Conservation (phyloP, 2,888 invertebrate species). For the Andrena hattorfiana region DNA sequence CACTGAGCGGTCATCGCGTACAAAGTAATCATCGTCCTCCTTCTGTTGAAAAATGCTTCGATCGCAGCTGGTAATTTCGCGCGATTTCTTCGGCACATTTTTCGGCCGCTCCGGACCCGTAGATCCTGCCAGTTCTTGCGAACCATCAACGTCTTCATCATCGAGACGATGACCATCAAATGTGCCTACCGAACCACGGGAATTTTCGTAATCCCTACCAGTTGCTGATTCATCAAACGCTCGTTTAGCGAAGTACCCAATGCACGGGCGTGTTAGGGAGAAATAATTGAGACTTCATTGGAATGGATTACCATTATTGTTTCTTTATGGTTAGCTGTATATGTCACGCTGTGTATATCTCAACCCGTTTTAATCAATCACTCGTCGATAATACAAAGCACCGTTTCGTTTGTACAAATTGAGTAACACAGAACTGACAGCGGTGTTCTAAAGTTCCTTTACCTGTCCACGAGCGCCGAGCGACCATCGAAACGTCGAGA, state of each 20-base stretch:
- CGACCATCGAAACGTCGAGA: neutral
- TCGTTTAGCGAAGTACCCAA: neutral
- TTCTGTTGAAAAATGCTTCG: constrained; percentile 42
- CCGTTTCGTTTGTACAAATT: too few species aligned
- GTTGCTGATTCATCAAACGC: neutral
- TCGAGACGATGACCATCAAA: neutral
- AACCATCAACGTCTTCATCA: constrained; percentile 24
- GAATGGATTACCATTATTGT: neutral
- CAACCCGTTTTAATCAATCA: too few species aligned
- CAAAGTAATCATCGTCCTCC: constrained; percentile 52
- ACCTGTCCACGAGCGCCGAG: neutral
- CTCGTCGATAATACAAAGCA: too few species aligned
- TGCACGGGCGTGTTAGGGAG: neutral
- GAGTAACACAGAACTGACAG: too few species aligned
- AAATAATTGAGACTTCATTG: neutral
- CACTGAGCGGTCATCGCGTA: constrained; percentile 41
- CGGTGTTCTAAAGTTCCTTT: neutral
- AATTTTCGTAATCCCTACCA: neutral
- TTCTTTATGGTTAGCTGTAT: neutral
- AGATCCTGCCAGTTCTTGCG: constrained; percentile 3
- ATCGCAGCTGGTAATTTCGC: constrained; percentile 56
- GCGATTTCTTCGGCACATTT: constrained; percentile 47
- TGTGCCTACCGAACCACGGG: neutral
- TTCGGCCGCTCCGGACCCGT: constrained; percentile 14
- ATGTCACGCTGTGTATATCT: neutral